A percentile compares a stretch with the other conserved stretches of the same genome.
These are phyloP conservation scores for Sinonovacula constricta DNA, from an alignment of 1,140 invertebrate species.

Conservation along the genomic window DNA sequence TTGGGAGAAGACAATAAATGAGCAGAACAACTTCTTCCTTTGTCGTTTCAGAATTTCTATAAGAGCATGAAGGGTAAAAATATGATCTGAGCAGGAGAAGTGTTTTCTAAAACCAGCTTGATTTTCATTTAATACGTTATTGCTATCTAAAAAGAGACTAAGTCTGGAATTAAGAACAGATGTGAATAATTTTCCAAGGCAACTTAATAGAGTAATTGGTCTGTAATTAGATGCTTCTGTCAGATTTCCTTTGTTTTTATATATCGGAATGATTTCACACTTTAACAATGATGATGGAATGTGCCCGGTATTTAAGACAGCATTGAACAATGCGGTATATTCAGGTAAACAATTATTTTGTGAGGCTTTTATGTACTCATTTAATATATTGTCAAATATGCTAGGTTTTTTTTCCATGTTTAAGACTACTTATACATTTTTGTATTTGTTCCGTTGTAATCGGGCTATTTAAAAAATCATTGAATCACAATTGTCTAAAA, in stretches of 20 bases:
- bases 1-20: constrained; percentile 18
- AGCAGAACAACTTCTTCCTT: constrained; percentile 7
- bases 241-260: constrained; percentile 11
- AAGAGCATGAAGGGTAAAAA: constrained; percentile 6
- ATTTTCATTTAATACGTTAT: constrained; percentile 11
- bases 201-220: constrained; percentile 22
- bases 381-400: neutral
- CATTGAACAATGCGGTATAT: too few relatives aligned
- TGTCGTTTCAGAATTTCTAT: constrained; percentile 9
- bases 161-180: constrained; percentile 13
- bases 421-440: neutral
- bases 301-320: neutral
- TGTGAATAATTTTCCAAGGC: constrained; percentile 25
- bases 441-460: constrained; percentile 16
- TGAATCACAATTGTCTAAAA: neutral
- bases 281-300: constrained; percentile 1
- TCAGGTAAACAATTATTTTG: too few relatives aligned
- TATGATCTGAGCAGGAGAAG: constrained; percentile 30
- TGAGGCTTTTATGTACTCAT: too few relatives aligned
- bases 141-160: neutral
- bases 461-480: neutral
- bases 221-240: constrained; percentile 13
- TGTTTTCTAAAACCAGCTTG: constrained; percentile 37
- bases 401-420: neutral
- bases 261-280: constrained; percentile 8